These are phyloP conservation scores for Nineta flava DNA, from an alignment of 2,888 invertebrate genomes.

Conservation along the genomic window DNA sequence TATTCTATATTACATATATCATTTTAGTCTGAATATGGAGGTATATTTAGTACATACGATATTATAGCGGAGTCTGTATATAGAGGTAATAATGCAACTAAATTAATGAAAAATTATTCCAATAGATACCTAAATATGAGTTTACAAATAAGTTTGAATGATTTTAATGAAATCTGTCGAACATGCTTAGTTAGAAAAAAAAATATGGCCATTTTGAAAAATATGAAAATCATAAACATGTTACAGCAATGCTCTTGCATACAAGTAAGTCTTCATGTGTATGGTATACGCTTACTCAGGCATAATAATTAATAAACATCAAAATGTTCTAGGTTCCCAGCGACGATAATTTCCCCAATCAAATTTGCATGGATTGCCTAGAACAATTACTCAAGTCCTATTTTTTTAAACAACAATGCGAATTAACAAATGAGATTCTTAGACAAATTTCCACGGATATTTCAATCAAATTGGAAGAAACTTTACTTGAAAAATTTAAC, in stretches of 20 bases:
- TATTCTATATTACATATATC: too few species aligned
- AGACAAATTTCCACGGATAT: background rate
- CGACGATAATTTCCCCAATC: background rate
- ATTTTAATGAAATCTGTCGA: background rate
- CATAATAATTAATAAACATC: background rate
- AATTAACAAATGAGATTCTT: background rate
- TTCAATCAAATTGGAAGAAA: background rate
- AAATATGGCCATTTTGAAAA: background rate
- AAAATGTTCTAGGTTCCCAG: background rate
- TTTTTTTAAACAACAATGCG: background rate
- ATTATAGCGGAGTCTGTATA: too few species aligned
- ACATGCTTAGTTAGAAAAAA: background rate
- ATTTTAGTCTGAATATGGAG: too few species aligned
- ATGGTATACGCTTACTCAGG: background rate
- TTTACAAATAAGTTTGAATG: background rate
- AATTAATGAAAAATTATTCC: too few species aligned
- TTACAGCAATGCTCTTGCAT: background rate
- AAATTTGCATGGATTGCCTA: background rate
- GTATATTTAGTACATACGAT: too few species aligned
- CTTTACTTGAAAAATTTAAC: background rate
- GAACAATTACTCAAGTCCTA: background rate
- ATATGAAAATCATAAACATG: background rate
- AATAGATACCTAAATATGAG: background rate
- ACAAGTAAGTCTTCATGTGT: background rate
- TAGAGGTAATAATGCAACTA: too few species aligned